phyloP scores from a whole-genome alignment of 2,888 invertebrate genomes.

The Horisme vitalbata region DNA sequence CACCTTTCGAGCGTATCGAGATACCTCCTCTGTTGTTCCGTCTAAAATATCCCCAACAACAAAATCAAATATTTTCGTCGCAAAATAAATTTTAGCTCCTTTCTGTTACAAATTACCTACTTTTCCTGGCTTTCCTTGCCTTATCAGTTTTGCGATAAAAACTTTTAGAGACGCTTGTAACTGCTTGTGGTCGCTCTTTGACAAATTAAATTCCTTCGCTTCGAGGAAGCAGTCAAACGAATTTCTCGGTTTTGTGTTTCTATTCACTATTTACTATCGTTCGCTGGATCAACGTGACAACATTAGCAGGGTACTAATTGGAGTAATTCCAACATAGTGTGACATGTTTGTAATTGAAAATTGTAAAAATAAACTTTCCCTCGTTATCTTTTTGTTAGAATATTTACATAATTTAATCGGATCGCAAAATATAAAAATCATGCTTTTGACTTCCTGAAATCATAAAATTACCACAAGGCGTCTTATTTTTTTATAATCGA shows the following conservation, averaged over 20 bases:
- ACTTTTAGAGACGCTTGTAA: slow-evolving; percentile 44
- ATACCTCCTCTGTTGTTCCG: not conserved
- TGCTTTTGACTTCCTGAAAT: no score
- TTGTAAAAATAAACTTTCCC: no score
- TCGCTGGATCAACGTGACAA: not conserved
- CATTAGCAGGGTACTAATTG: not conserved
- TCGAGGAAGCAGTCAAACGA: slow-evolving; percentile 44
- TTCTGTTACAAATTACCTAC: slow-evolving; percentile 36
- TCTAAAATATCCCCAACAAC: slow-evolving; percentile 1
- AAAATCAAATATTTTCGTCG: slow-evolving; percentile 15
- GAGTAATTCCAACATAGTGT: no score
- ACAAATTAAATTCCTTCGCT: slow-evolving; percentile 52
- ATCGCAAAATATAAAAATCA: no score
- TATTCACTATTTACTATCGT: slow-evolving; percentile 3
- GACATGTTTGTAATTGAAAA: no score
- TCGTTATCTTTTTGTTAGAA: no score
- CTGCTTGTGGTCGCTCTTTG: slow-evolving; percentile 40
- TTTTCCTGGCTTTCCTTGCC: slow-evolving; percentile 31
- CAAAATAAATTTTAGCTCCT: slow-evolving; percentile 24
- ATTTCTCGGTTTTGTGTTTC: slow-evolving; percentile 5
- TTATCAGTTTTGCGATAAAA: slow-evolving; percentile 52
- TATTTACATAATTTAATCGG: no score
- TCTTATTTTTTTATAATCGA: no score
- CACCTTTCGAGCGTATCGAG: no score
- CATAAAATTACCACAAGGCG: no score